A percentile compares a stretch with the other conserved stretches of the same genome.
These are phyloP conservation scores for Philypnodon macrostomus DNA, from an alignment of 2,797 vertebrate genomes.

Conservation along the genomic window DNA sequence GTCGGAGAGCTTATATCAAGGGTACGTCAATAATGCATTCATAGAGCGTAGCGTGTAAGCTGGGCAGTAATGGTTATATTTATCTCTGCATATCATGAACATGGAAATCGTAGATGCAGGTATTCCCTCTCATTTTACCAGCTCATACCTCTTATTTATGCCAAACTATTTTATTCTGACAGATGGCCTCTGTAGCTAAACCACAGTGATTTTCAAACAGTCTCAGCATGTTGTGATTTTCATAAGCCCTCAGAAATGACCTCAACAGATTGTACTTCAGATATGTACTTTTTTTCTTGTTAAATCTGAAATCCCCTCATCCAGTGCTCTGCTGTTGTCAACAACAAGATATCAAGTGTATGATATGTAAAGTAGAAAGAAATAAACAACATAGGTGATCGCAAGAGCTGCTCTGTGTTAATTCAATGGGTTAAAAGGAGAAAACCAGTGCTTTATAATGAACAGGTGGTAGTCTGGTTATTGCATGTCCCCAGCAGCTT, in stretches of 20 bases:
- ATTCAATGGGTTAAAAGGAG: conserved; percentile 71
- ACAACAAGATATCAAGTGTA: conserved; percentile 36
- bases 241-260: conserved; percentile 45
- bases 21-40: conserved; percentile 64
- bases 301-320: conserved; percentile 37
- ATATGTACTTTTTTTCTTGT: conserved; percentile 33
- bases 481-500: conserved; percentile 44
- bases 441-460: conserved; percentile 70
- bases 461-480: conserved; percentile 59
- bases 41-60: not conserved
- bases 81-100: not conserved
- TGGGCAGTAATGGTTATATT: conserved; percentile 2
- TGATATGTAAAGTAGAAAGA: conserved; percentile 18
- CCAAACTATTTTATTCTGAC: conserved; percentile 34
- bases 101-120: conserved; percentile 7
- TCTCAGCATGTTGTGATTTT: conserved; percentile 41
- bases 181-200: conserved; percentile 49
- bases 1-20: conserved; percentile 96
- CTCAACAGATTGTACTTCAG: conserved; percentile 45
- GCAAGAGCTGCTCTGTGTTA: conserved; percentile 69
- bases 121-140: conserved; percentile 36
- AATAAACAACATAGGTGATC: conserved; percentile 23
- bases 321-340: conserved; percentile 19
- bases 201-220: conserved; percentile 47
- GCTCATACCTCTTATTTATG: conserved; percentile 26